Evolutionary conservation across 2,113 vertebrate genomes (phyloP), one percentile per base, ranked within the genome.

Genomic region (Syngnathus floridae): DNA sequence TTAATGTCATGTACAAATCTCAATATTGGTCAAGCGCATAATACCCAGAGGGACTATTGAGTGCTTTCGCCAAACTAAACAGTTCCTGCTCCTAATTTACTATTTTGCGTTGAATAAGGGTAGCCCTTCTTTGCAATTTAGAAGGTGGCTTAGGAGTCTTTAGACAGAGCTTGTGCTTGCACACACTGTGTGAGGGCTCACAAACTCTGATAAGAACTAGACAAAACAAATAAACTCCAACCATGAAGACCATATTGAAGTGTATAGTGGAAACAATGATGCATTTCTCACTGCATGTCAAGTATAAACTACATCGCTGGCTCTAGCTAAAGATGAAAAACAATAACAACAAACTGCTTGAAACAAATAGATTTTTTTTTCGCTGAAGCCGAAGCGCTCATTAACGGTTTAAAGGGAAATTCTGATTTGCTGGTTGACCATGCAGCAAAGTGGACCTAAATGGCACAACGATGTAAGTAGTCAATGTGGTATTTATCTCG

Each of bases 351-450:
- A 35, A 56, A 17, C 26, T 56, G 12, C 48, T 35, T 56, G 26
- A 56, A 13, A 56, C 22, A 26, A 6, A 56, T 36, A 8, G 52
- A 55, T 35, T 56, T 56, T 26, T 52, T 22, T 55, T 35, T 17
- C 26, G 46, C n/a, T 52, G 7, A 43, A 57, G 52, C 40, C 56
- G 74, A 69, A 81, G 63, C 58, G 72, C 14, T 17, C 81, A 73
- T 81, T 67, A 78, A 73, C 81, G 22, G 62, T 76, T 71, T 78
- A 69, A 74, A 17, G 57, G 35, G 62, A 57, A 52, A 56, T 71
- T 67, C 26, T 64, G 65, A 41, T 78, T 40, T 37, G 48, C 77
- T 67, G 41, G 78, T 63, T 70, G 76, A 79, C 58, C 66, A 70
- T 22, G 57, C 61, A 65, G 40, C 7, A 17, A 61, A 45, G 55